Evolutionary conservation across 2,113 vertebrate genomes (phyloP).

Genomic region (Pseudopipra pipra): DNA sequence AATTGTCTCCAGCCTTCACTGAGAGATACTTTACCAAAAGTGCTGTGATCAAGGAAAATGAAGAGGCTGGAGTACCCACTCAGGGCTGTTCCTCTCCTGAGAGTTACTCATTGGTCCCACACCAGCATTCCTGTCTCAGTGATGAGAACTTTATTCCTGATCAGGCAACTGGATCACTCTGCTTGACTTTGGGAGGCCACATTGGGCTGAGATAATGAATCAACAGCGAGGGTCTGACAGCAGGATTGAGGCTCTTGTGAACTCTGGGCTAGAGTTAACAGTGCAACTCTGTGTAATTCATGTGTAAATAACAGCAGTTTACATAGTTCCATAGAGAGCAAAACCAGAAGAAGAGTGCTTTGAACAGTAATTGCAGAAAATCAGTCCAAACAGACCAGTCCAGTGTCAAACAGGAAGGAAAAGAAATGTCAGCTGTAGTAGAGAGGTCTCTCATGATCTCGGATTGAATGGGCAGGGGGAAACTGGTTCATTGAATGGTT

Average conservation of each 20-base stretch:
- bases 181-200: background rate
- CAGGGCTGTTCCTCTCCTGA: background rate
- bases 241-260: background rate
- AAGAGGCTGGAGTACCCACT: background rate
- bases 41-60: conserved; percentile 20
- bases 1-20: conserved; percentile 24
- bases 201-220: background rate
- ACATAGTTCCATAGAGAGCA: background rate
- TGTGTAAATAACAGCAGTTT: background rate
- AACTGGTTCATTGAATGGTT: background rate
- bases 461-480: accelerated
- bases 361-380: background rate
- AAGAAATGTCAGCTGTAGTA: background rate
- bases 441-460: background rate
- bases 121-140: background rate
- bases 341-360: background rate
- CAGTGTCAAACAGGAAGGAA: background rate
- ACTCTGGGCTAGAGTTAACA: background rate
- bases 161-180: background rate
- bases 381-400: background rate
- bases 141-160: background rate
- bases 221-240: background rate
- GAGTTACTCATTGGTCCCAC: background rate
- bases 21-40: conserved; percentile 15
- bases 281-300: background rate